Conservation (phyloP, 2,797 vertebrate species). For the Alauda arvensis region DNA sequence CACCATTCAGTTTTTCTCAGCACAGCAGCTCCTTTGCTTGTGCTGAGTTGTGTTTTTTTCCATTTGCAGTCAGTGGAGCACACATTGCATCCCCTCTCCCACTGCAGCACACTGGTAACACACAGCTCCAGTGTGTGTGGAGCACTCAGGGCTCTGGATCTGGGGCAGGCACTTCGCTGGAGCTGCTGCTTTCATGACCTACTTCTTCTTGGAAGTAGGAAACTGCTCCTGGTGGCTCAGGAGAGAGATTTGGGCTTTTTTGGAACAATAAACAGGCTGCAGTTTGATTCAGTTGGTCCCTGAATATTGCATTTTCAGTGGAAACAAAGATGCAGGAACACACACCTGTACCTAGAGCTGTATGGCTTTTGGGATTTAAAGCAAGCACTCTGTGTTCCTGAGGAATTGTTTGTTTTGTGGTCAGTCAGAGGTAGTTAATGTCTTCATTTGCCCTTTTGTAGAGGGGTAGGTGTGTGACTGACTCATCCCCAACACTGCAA, state of each 20-base stretch:
- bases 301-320: not conserved
- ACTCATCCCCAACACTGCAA: not conserved
- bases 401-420: not conserved
- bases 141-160: not conserved
- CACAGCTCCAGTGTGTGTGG: not conserved
- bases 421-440: not conserved
- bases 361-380: not conserved
- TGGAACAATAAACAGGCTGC: not conserved
- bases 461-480: not conserved
- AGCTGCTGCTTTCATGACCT: not conserved
- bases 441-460: not conserved
- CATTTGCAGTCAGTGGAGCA: not conserved
- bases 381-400: not conserved
- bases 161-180: not conserved
- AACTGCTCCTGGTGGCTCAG: not conserved
- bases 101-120: accelerated
- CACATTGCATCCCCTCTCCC: accelerated
- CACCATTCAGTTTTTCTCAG: not conserved
- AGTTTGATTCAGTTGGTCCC: not conserved
- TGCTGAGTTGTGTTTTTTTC: not conserved
- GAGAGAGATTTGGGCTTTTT: not conserved
- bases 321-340: not conserved
- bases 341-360: not conserved
- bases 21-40: not conserved
- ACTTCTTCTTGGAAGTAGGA: not conserved